Base-by-base conservation (phyloP, 2,113 vertebrate species). In the Forbesichthys agassizii region DNA sequence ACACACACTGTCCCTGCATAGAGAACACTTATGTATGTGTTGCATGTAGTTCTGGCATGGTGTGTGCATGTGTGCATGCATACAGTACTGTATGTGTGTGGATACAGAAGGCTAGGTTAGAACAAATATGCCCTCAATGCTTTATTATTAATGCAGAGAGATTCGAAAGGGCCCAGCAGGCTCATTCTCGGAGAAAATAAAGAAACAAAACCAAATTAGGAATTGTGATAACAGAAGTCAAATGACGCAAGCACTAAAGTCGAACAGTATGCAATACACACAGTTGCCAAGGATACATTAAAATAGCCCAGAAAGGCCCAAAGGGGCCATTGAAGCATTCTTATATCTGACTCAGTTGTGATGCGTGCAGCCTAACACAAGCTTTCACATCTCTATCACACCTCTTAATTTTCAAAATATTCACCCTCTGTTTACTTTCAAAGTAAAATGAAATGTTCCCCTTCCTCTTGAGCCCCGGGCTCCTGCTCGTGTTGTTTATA, bases 221-320 rank as follows among this genome's bases (percentile, higher is more conserved):
- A 61, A 77, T 48, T 36, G 54, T 62, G 56, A 67, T 58, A 72
- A 49, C 52, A 74, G 12, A 70, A 69, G 69, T 67, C 11, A 71
- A 80, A 72, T 42, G 61, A 66, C 20, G 18, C 9, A 16, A 36
- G 36, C 18, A 48, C 64, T 27, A 59, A 68, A 49, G 7, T 16
- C 18, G 49, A 64, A 48, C 20, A 16, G 11, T 36, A 48, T 48
- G n/a, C 33, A 73, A 61, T 51, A 81, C 33, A 47, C 57, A 49
- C 33, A n/a, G 53, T 62, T 65, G 46, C 65, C 27, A 68, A 66
- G 51, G 55, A 74, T 77, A 62, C 75, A 80, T 80, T 57, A 75
- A 74, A 82, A 53, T 52, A 16, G 36, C 36, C 36, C 36, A 42
- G 36, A 42, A 42, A 8, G 36, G 36, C 7, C 7, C 7, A 42